Conservation (phyloP, 2,113 vertebrate species). For the Campylomormyrus tamandua region DNA sequence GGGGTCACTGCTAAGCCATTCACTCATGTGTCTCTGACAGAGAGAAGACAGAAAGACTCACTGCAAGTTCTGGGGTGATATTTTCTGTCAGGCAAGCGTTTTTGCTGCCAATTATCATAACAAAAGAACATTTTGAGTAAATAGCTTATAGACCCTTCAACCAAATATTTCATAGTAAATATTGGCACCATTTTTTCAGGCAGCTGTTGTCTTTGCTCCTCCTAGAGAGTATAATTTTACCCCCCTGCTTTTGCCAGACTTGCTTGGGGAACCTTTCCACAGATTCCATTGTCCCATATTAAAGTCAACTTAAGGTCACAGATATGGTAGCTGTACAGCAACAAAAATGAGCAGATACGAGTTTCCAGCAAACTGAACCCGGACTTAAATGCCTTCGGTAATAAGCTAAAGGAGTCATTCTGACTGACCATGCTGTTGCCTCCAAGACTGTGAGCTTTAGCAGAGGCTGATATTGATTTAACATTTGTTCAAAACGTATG, state of each 20-base stretch:
- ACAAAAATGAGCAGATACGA: neutral
- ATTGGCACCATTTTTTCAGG: neutral
- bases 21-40: neutral
- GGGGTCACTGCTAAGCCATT: neutral
- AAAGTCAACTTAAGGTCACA: neutral
- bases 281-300: neutral
- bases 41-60: neutral
- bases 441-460: neutral
- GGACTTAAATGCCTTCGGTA: neutral
- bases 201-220: neutral
- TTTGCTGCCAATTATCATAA: neutral
- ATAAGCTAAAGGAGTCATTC: neutral
- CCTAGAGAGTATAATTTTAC: neutral
- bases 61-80: neutral
- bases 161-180: neutral
- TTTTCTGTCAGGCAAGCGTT: neutral
- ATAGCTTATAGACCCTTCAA: neutral
- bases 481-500: neutral
- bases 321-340: neutral
- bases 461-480: neutral
- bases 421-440: neutral
- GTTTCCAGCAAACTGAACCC: neutral
- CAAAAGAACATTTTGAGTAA: neutral
- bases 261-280: neutral
- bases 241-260: neutral